Conservation (phyloP, 2,888 invertebrate genomes). For the Cataglyphis cursor region DNA sequence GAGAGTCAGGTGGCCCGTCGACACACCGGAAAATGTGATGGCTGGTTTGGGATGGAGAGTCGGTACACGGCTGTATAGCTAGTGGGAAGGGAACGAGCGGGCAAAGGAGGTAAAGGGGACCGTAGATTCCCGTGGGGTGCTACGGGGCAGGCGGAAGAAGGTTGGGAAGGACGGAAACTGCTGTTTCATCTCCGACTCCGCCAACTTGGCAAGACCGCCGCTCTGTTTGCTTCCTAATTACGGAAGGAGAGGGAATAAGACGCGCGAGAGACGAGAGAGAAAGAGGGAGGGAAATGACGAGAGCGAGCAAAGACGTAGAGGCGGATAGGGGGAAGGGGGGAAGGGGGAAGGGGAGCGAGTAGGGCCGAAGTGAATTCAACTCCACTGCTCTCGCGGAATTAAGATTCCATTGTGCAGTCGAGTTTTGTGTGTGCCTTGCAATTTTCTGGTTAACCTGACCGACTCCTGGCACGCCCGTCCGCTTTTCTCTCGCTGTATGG, state of each 20-base stretch:
- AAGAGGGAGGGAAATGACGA: constrained; percentile 46
- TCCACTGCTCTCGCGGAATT: constrained; percentile 73
- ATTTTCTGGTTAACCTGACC: constrained; percentile 81
- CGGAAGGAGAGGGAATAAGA: constrained; percentile 77
- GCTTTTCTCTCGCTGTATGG: constrained; percentile 17
- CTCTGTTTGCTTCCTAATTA: constrained; percentile 84
- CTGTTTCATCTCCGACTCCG: constrained; percentile 82
- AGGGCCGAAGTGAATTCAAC: constrained; percentile 73
- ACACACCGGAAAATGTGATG: constrained; percentile 50
- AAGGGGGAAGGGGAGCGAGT: constrained; percentile 38
- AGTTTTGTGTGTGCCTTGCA: constrained; percentile 81
- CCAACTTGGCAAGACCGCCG: constrained; percentile 83
- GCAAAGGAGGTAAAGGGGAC: constrained; percentile 28
- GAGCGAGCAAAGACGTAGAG: constrained; percentile 49
- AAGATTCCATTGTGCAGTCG: constrained; percentile 81
- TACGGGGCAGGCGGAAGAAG: constrained; percentile 66
- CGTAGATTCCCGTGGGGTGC: constrained; percentile 36
- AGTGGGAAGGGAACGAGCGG: background rate
- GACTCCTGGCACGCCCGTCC: constrained; percentile 40
- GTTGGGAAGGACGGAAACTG: constrained; percentile 78
- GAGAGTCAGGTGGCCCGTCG: constrained; percentile 68
- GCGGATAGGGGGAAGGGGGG: constrained; percentile 33
- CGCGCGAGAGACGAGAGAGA: constrained; percentile 36
- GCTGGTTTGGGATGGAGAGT: constrained; percentile 12
- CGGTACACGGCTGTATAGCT: background rate